phyloP scores from a whole-genome alignment of 1,140 invertebrate genomes.

The Microplitis demolitor region DNA sequence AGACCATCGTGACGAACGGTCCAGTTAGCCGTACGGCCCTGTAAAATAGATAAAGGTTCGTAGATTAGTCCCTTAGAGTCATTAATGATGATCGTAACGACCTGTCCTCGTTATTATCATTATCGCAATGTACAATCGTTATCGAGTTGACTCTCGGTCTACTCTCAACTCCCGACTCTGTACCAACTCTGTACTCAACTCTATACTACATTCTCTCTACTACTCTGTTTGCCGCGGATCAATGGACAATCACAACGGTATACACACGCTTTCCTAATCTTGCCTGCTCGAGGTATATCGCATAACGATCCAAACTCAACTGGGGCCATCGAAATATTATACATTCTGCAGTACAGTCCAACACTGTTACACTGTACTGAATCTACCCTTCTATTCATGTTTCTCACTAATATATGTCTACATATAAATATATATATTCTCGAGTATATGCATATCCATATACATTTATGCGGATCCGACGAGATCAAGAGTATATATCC shows the following conservation, averaged over 20 bases:
- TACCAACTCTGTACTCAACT: background rate
- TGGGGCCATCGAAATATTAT: background rate
- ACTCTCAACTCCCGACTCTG: background rate
- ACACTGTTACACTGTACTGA: background rate
- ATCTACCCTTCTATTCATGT: background rate
- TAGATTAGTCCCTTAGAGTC: background rate
- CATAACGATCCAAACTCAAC: background rate
- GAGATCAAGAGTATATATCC: slow-evolving; percentile 17
- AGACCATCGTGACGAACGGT: slow-evolving; percentile 98
- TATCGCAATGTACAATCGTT: slow-evolving; percentile 14
- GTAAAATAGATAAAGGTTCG: slow-evolving; percentile 44
- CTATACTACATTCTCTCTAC: background rate
- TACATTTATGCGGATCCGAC: slow-evolving; percentile 21
- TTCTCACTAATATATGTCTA: background rate
- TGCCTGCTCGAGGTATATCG: background rate
- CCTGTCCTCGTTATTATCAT: slow-evolving; percentile 25
- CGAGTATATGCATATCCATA: background rate
- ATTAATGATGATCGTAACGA: slow-evolving; percentile 24
- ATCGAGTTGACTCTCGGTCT: background rate
- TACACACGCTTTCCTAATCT: slow-evolving; percentile 12
- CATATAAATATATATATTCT: background rate
- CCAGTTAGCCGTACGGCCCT: slow-evolving; percentile 92
- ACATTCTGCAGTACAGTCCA: background rate
- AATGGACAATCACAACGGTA: slow-evolving; percentile 7
- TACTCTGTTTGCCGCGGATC: background rate